phyloP scores from a whole-genome alignment of 2,797 vertebrate genomes.

The Sandelia bainsii region DNA sequence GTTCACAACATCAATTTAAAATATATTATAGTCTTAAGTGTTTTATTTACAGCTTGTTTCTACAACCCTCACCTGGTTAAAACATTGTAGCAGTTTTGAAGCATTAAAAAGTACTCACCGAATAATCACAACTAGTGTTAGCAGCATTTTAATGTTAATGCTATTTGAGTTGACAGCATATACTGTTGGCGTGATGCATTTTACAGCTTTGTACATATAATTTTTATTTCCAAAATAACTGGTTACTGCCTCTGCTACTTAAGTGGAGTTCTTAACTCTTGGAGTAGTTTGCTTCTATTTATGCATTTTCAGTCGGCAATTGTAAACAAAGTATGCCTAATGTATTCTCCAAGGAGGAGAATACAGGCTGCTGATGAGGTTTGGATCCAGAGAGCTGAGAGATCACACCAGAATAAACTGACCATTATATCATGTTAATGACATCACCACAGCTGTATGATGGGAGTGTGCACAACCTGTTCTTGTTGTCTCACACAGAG shows the following conservation, averaged over 20 bases:
- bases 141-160: background rate
- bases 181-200: background rate
- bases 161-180: background rate
- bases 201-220: background rate
- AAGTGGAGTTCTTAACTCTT: no score
- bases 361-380: slow-evolving; percentile 9
- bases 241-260: background rate
- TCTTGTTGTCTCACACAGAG: slow-evolving; percentile 20
- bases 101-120: background rate
- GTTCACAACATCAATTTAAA: background rate
- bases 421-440: slow-evolving; percentile 31
- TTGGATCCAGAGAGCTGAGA: slow-evolving; percentile 12
- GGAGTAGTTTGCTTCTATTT: no score
- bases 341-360: background rate
- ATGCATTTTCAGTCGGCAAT: background rate
- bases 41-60: no score
- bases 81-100: background rate
- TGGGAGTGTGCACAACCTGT: slow-evolving; percentile 8
- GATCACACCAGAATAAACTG: slow-evolving; percentile 11
- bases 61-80: background rate
- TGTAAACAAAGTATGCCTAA: background rate
- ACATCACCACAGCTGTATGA: slow-evolving; percentile 30
- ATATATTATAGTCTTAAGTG: background rate
- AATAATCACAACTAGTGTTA: background rate
- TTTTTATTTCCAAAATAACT: slow-evolving; percentile 1